Conservation (phyloP, 2,888 invertebrate genomes). For the Charanyca ferruginea region DNA sequence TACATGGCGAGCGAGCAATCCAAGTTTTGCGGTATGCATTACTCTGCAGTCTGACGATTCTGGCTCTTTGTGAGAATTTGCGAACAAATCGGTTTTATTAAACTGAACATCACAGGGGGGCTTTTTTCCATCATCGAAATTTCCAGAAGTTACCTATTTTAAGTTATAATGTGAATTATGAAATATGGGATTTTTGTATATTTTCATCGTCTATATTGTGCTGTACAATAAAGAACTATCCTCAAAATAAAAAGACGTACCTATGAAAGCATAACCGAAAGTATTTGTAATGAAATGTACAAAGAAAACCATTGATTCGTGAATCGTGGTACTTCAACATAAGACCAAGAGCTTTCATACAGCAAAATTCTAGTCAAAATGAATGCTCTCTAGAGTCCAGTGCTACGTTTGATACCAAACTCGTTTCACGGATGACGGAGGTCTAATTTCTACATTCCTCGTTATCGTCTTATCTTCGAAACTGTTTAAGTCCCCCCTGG, state of each 20-base stretch:
- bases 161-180: too few relatives aligned
- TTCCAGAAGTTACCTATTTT: too few relatives aligned
- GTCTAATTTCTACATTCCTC: conserved; percentile 58
- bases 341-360: conserved; percentile 2
- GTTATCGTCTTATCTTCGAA: conserved; percentile 50
- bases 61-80: conserved; percentile 14
- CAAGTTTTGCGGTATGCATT: conserved; percentile 30
- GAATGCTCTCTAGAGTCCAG: conserved; percentile 24
- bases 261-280: too few relatives aligned
- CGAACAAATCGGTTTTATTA: conserved; percentile 12
- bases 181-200: too few relatives aligned
- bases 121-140: too few relatives aligned
- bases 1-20: conserved; percentile 62
- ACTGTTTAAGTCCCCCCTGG: too few relatives aligned
- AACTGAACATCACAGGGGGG: background rate
- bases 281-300: too few relatives aligned
- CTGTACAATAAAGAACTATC: too few relatives aligned
- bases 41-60: conserved; percentile 20
- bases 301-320: conserved; percentile 12
- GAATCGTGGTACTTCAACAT: conserved; percentile 17
- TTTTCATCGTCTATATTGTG: too few relatives aligned
- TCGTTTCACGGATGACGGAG: conserved; percentile 46
- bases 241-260: too few relatives aligned
- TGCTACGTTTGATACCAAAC: conserved; percentile 51
- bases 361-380: conserved; percentile 23